Evolutionary conservation across 2,797 vertebrate genomes (phyloP).

Genomic region (Neostethus bicornis): DNA sequence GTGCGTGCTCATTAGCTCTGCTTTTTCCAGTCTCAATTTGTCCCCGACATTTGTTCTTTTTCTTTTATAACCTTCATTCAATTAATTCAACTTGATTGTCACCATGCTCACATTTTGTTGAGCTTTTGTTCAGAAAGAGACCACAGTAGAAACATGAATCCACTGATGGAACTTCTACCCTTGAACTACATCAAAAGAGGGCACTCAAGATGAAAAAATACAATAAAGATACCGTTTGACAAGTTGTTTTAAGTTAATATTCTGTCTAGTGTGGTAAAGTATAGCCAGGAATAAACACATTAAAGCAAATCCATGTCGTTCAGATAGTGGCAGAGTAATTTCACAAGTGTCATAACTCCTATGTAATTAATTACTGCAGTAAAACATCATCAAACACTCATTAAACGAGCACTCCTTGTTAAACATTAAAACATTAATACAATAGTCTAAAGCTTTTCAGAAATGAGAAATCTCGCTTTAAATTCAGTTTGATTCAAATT

Average conservation of each 20-base stretch:
- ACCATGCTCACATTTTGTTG: too few species aligned
- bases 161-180: too few species aligned
- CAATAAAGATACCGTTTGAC: too few species aligned
- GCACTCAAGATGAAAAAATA: too few species aligned
- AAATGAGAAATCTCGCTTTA: conserved; percentile 41
- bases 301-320: background rate
- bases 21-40: background rate
- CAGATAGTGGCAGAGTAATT: background rate
- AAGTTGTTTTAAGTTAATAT: too few species aligned
- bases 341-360: background rate
- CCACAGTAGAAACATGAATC: too few species aligned
- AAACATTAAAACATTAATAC: background rate
- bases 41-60: background rate
- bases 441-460: conserved; percentile 27
- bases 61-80: background rate
- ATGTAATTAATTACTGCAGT: background rate
- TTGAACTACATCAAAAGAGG: too few species aligned
- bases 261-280: background rate
- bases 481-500: conserved; percentile 39
- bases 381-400: background rate
- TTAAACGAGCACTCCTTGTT: background rate
- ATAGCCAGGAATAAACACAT: background rate
- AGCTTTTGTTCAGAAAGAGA: too few species aligned
- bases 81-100: background rate
- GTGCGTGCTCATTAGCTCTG: background rate